Conservation (phyloP, 2,113 vertebrate genomes). For the Alligator mississippiensis region DNA sequence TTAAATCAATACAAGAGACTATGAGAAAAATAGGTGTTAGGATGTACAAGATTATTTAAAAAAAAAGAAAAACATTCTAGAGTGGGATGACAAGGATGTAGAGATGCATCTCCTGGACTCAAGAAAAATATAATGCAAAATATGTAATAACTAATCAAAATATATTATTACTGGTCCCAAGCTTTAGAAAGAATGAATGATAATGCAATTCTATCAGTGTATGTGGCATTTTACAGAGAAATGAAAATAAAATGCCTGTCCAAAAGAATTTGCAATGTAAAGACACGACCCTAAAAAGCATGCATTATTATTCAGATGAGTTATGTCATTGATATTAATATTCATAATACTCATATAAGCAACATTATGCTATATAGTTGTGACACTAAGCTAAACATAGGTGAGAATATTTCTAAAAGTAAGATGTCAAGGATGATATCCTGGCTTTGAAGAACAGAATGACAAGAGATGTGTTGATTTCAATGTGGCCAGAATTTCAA, state of each 20-base stretch:
- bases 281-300: not conserved
- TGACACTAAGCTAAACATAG: not conserved
- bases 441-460: not conserved
- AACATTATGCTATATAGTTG: rapidly evolving
- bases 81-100: no score
- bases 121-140: not conserved
- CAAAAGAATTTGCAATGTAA: not conserved
- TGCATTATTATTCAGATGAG: not conserved
- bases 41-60: not conserved
- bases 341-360: not conserved
- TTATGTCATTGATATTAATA: not conserved
- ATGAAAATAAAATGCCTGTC: not conserved
- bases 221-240: not conserved
- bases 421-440: not conserved
- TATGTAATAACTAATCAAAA: not conserved
- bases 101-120: not conserved
- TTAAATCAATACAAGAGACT: not conserved
- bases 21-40: not conserved
- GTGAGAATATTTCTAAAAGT: not conserved
- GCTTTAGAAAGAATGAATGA: not conserved
- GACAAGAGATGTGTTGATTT: not conserved
- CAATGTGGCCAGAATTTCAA: not conserved
- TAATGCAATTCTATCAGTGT: not conserved
- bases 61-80: no score
- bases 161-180: not conserved